Percentiles rank a stretch among this genome's conserved stretches.
These are phyloP conservation scores for Zoanthus solanderi DNA, from an alignment of 92 coral and sea anemone species.

Conservation along the genomic window DNA sequence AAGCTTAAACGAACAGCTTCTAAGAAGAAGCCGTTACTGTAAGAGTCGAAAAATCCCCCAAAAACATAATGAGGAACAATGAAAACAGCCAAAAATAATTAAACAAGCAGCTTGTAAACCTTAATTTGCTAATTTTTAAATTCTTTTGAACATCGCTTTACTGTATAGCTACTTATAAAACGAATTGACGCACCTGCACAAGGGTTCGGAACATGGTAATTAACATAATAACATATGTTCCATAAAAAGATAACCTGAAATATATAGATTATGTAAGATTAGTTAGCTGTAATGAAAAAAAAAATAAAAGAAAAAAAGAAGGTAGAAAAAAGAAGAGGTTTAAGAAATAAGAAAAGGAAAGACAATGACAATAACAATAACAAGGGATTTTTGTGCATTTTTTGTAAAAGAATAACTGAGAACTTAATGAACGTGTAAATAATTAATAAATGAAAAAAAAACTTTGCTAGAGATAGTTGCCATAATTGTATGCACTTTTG, in stretches of 20 bases:
- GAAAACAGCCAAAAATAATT: no score
- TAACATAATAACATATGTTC: conserved; percentile 73
- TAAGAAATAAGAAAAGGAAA: neutral
- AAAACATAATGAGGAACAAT: no score
- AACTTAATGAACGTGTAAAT: no score
- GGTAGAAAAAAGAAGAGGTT: neutral
- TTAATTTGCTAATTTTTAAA: neutral
- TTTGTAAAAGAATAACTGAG: no score
- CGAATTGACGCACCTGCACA: conserved; percentile 52
- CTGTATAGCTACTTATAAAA: neutral
- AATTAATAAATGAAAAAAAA: no score
- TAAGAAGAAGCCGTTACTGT: neutral
- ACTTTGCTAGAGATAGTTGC: no score
- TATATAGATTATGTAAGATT: neutral
- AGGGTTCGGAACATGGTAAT: conserved; percentile 66
- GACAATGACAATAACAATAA: neutral
- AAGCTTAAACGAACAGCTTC: no score
- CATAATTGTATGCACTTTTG: no score
- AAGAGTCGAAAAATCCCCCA: no score
- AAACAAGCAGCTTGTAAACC: neutral
- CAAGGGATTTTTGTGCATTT: neutral
- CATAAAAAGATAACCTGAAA: conserved; percentile 64
- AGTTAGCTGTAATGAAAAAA: no score
- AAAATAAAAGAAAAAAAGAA: neutral
- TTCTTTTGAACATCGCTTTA: neutral